Base-by-base conservation (phyloP, 2,888 invertebrate genomes). In the Lasius fuliginosus region DNA sequence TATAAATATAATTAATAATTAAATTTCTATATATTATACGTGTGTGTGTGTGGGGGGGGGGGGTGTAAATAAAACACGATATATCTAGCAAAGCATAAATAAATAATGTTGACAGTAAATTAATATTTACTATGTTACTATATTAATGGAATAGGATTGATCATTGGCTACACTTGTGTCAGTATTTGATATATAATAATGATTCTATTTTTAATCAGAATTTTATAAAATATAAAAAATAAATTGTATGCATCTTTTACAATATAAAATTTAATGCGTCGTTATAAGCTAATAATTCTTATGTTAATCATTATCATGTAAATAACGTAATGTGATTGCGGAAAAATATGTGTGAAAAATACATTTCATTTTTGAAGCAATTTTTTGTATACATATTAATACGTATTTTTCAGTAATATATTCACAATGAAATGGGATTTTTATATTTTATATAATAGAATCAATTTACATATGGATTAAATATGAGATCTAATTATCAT, bases 31-130 rank as follows among this genome's bases (percentile, higher is more conserved):
- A 49, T 15, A 62, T 42, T 23, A 5, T 36, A 23, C n/a, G n/a
- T n/a, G n/a, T n/a, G n/a, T n/a, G n/a, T n/a, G n/a, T n/a, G n/a
- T n/a, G n/a, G n/a, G n/a, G n/a, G n/a, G n/a, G n/a, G n/a, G n/a
- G n/a, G n/a, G n/a, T n/a, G 58, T 71, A 71, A 49, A 36, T 15
- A 69, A 56, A 56, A 36, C 15, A 73, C 5, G 18, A 58, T 18
- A 8, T 18, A 5, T 49, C 6, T 49, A 49, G 6, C 5, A 53
- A 23, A 53, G 8, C n/a, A 53, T 46, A 15, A 46, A 46, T 46
- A 53, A 53, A 53, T 53, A n/a, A 53, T 53, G 2, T n/a, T n/a
- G 6, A 1, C n/a, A 8, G 49, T 53, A 53, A 53, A 53, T 53
- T 53, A 53, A 53, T 53, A n/a, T n/a, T 46, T 53, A 53, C 18